Evolutionary conservation across 2,888 invertebrate genomes (phyloP).

Genomic region (Archips xylosteana): DNA sequence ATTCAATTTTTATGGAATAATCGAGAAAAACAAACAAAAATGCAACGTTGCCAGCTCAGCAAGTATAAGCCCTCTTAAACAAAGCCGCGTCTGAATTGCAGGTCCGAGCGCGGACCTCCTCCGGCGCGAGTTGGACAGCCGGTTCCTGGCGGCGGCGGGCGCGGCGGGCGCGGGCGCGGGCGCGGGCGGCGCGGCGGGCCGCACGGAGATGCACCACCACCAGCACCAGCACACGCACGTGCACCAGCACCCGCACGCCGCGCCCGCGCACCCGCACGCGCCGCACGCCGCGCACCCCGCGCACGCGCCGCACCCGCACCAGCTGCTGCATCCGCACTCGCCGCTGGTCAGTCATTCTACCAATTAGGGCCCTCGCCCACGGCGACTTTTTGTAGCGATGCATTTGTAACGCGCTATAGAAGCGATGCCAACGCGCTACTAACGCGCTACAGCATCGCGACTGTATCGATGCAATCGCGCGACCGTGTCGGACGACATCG

Average conservation of each 20-base stretch:
- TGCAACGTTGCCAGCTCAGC: too few species aligned
- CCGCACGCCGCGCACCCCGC: slow-evolving; percentile 89
- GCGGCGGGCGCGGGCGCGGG: slow-evolving; percentile 70
- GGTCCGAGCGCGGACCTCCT: slow-evolving; percentile 91
- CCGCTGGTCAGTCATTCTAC: slow-evolving; percentile 85
- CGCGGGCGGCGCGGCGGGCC: slow-evolving; percentile 63
- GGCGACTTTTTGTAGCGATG: too few species aligned
- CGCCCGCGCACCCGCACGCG: slow-evolving; percentile 95
- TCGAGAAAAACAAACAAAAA: too few species aligned
- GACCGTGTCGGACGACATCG: too few species aligned
- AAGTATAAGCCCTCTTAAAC: too few species aligned
- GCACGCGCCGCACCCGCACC: slow-evolving; percentile 60
- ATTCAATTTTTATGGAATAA: too few species aligned
- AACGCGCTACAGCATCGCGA: too few species aligned
- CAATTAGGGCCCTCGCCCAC: too few species aligned
- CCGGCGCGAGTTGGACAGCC: slow-evolving; percentile 94
- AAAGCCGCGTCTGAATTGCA: slow-evolving; percentile 51
- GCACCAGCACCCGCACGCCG: slow-evolving; percentile 92
- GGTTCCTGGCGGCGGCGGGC: slow-evolving; percentile 95
- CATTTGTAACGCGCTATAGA: too few species aligned
- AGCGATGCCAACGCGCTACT: too few species aligned
- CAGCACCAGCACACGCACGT: slow-evolving; percentile 97
- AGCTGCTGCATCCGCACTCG: slow-evolving; percentile 63
- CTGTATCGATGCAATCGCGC: too few species aligned
- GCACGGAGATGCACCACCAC: slow-evolving; percentile 96